Evolutionary conservation across 1,140 invertebrate genomes (phyloP).

Genomic region (Temnothorax curvispinosus): DNA sequence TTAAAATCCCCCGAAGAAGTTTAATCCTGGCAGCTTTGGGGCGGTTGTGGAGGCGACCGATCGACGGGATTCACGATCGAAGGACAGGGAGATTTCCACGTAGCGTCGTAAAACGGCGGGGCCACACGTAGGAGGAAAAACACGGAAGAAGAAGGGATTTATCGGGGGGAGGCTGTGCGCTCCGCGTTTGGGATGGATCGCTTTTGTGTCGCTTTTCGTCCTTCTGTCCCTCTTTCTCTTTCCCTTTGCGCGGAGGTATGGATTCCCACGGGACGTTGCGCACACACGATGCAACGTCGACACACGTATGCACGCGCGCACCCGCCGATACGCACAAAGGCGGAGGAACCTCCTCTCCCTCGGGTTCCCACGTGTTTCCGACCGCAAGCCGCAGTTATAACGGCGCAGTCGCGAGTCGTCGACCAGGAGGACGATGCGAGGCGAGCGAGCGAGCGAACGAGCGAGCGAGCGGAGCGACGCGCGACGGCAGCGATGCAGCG

Average conservation of each 20-base stretch:
- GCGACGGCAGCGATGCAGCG: slow-evolving; percentile 42
- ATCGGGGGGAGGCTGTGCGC: slow-evolving; percentile 48
- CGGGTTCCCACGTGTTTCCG: slow-evolving; percentile 81
- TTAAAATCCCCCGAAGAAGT: slow-evolving; percentile 1
- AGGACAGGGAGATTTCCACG: slow-evolving; percentile 58
- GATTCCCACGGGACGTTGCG: slow-evolving; percentile 80
- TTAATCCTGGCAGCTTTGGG: not conserved
- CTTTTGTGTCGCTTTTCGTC: slow-evolving; percentile 63
- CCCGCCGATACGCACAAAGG: slow-evolving; percentile 56
- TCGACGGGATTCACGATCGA: slow-evolving; percentile 40
- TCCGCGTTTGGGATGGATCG: slow-evolving; percentile 70
- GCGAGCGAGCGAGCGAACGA: not conserved
- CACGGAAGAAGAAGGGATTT: slow-evolving; percentile 75
- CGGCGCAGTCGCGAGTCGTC: slow-evolving; percentile 77
- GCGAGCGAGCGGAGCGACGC: not conserved
- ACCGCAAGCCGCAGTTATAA: slow-evolving; percentile 79
- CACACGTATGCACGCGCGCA: slow-evolving; percentile 55
- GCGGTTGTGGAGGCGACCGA: slow-evolving; percentile 1
- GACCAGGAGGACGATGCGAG: slow-evolving; percentile 67
- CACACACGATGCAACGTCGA: slow-evolving; percentile 51
- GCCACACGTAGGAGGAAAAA: slow-evolving; percentile 64
- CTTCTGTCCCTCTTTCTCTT: slow-evolving; percentile 4
- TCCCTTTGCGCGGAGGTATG: slow-evolving; percentile 63
- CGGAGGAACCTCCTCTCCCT: slow-evolving; percentile 68
- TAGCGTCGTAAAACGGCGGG: slow-evolving; percentile 53